Evolutionary conservation across 2,113 vertebrate species (phyloP), one percentile per base, ranked within the genome.

Genomic region (Scomber japonicus): DNA sequence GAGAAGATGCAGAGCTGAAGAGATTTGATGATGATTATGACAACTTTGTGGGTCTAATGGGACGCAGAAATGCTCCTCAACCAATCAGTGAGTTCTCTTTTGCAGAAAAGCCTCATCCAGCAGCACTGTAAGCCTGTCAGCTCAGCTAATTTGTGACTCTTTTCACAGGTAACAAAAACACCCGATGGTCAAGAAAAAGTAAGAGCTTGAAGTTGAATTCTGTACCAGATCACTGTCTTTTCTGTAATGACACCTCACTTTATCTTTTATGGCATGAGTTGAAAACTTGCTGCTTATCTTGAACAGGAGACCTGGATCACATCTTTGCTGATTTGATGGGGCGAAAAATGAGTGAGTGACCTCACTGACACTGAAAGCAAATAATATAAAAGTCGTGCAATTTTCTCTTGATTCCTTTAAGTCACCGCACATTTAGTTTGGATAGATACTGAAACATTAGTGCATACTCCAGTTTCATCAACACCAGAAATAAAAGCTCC

Each of bases 271-370:
- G 5, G 27, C 4, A 27, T 11, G 24, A 7, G n/a, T 27, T 24
- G 17, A 59, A 44, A 27, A 21, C 35, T 5, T 44, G 63, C 14
- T 55, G 44, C 60, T 65, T 24, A 1, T 74, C 46, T 79, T 65
- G 78, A 82, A 13, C 87, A 97, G 97, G 94, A 75, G 91, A 95
- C 65, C 93, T 95, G 90, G 93, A 96, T 51, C 93, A 95, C 73
- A 92, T 96, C 75, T 96, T 97, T 56, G 93, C 96, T 84, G 95
- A 95, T 45, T 94, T 97, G 56, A 92, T 96, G 92, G 93, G 95
- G 60, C 93, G 92, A 63, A 93, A 93, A 87, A 93, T 86, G 66
- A 93, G 95, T 95, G 67, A 92, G 90, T 81, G 17, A 59, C 24
- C 14, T 11, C 14, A 15, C 30, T 17, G 54, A 55, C 16, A 46